These are phyloP conservation scores for Parazoanthus darwini DNA, from an alignment of 92 coral and sea anemone species.

Conservation along the genomic window DNA sequence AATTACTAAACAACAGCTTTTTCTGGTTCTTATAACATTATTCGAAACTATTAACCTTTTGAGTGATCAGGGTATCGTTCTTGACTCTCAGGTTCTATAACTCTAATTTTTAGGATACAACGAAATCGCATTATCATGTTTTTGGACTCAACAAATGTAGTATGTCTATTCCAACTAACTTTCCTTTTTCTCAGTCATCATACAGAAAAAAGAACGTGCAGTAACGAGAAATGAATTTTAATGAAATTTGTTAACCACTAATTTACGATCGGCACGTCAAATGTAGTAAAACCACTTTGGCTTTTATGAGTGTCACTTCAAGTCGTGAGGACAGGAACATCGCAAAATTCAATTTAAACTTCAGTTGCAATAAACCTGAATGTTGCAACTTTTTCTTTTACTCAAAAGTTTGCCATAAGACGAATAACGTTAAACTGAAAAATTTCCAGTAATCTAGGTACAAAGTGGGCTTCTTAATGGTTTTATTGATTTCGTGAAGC, in stretches of 20 bases:
- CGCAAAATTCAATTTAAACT: background rate
- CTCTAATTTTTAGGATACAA: background rate
- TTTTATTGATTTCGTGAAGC: background rate
- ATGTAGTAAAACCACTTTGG: background rate
- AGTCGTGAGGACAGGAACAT: background rate
- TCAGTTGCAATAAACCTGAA: background rate
- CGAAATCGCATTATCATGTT: background rate
- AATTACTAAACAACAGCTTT: background rate
- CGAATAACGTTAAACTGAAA: background rate
- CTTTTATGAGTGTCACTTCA: background rate
- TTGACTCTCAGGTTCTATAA: background rate
- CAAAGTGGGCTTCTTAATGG: background rate
- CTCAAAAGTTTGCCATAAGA: background rate
- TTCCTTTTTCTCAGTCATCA: background rate
- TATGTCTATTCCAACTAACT: background rate
- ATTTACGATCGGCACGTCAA: slow-evolving; percentile 1
- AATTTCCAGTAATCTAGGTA: background rate
- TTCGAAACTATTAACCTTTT: slow-evolving; percentile 8
- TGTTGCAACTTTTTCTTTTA: background rate
- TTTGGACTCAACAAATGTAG: background rate
- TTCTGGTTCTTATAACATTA: background rate
- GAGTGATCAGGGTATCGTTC: background rate
- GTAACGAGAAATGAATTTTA: background rate
- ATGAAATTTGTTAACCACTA: background rate
- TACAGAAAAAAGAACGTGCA: background rate